phyloP scores from a whole-genome alignment of 2,113 vertebrate species.

The Paradisaea rubra region DNA sequence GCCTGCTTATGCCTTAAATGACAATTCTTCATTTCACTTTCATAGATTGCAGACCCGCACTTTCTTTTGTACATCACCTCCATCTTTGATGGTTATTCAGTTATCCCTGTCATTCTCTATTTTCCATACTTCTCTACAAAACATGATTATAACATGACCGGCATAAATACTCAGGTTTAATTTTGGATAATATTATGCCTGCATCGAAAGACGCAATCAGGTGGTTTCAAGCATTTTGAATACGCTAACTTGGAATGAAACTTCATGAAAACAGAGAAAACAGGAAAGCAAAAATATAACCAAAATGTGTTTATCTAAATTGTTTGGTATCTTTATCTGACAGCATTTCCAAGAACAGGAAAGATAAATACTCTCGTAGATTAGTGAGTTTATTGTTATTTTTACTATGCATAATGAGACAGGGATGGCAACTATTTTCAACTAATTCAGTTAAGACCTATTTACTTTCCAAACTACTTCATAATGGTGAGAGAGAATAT shows the following conservation, averaged over 20 bases:
- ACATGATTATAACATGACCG: background rate
- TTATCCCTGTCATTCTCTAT: background rate
- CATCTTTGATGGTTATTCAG: background rate
- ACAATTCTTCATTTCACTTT: background rate
- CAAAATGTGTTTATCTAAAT: background rate
- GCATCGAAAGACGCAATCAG: background rate
- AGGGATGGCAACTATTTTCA: background rate
- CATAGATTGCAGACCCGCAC: background rate
- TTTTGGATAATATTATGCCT: background rate
- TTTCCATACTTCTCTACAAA: background rate
- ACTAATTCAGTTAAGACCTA: background rate
- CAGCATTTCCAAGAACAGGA: background rate
- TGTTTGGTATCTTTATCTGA: background rate
- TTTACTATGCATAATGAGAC: background rate
- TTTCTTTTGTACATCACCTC: background rate
- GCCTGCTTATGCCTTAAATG: background rate
- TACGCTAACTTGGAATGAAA: background rate
- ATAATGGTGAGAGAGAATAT: background rate
- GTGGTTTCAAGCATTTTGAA: background rate
- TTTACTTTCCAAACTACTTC: background rate
- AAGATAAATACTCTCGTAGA: background rate
- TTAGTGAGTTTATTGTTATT: background rate
- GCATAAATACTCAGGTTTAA: background rate
- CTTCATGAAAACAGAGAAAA: background rate
- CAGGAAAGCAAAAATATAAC: background rate